These are phyloP conservation scores for Peromyscus aztecus DNA, from an alignment of 2,797 vertebrate genomes.

Conservation along the genomic window DNA sequence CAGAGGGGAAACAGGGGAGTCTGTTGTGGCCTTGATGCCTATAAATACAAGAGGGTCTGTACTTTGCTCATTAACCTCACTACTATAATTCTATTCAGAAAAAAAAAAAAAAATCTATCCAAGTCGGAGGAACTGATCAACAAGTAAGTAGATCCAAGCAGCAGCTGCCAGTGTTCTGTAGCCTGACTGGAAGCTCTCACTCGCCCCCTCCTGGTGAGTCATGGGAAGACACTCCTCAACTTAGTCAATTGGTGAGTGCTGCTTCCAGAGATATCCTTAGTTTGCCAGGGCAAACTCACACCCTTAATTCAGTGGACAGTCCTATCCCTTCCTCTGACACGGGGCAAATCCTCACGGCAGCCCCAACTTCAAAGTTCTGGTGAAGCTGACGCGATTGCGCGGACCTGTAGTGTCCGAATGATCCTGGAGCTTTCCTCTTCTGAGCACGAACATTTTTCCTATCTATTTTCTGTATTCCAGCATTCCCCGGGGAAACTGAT, in stretches of 20 bases:
- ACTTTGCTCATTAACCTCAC: background rate
- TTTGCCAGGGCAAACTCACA: background rate
- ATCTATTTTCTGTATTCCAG: background rate
- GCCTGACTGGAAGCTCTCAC: background rate
- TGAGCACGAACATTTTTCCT: background rate
- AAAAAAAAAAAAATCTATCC: background rate
- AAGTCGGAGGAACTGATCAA: background rate
- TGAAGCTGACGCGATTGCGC: background rate
- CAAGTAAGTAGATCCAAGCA: background rate
- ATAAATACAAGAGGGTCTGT: background rate
- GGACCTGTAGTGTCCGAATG: background rate
- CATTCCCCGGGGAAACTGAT: background rate
- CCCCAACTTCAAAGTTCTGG: background rate
- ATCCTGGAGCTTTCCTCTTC: background rate
- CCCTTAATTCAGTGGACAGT: background rate
- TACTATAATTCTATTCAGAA: background rate
- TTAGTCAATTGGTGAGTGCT: background rate
- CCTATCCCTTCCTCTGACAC: background rate
- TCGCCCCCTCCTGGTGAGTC: background rate
- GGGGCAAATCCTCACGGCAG: background rate
- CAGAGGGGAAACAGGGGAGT: background rate
- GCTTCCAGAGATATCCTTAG: background rate
- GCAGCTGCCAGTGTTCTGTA: too few relatives aligned
- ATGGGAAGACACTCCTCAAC: background rate
- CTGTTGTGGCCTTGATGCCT: background rate